Conservation (phyloP, 2,797 vertebrate species). For the Syncerus caffer region DNA sequence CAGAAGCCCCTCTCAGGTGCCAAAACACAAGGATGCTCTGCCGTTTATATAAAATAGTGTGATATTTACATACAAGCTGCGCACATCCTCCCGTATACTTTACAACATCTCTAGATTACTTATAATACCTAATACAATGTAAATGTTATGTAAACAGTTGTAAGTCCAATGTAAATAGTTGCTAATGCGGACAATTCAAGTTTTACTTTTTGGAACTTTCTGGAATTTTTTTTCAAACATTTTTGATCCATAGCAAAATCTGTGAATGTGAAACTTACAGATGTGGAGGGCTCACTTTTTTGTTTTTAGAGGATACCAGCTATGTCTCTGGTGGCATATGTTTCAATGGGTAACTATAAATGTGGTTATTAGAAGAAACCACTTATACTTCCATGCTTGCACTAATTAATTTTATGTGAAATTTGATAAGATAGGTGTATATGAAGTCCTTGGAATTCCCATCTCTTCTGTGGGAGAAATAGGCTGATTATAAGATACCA, state of each 20-base stretch:
- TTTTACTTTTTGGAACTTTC: not conserved
- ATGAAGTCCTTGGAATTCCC: not conserved
- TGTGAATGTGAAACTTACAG: not conserved
- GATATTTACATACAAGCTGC: not conserved
- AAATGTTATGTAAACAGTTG: not conserved
- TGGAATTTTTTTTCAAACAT: not conserved
- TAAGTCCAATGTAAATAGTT: not conserved
- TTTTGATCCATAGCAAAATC: not conserved
- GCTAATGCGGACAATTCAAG: not conserved
- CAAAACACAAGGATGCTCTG: not conserved
- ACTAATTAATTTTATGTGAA: conserved; percentile 61
- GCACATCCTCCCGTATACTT: not conserved
- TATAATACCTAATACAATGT: not conserved
- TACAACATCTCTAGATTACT: not conserved
- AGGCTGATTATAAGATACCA: conserved; percentile 60
- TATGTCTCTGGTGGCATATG: not conserved
- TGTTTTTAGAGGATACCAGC: conserved; percentile 10
- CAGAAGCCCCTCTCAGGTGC: not conserved
- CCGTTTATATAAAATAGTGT: not conserved
- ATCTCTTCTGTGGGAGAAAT: conserved; percentile 44
- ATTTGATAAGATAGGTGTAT: conserved; percentile 35
- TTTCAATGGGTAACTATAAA: conserved; percentile 57
- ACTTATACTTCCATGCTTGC: conserved; percentile 55
- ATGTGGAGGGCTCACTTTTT: not conserved
- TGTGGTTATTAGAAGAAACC: conserved; percentile 45